Evolutionary conservation across 2,797 vertebrate genomes (phyloP), one percentile per base, ranked within the genome.

Genomic region (Dendrocincla fuliginosa): DNA sequence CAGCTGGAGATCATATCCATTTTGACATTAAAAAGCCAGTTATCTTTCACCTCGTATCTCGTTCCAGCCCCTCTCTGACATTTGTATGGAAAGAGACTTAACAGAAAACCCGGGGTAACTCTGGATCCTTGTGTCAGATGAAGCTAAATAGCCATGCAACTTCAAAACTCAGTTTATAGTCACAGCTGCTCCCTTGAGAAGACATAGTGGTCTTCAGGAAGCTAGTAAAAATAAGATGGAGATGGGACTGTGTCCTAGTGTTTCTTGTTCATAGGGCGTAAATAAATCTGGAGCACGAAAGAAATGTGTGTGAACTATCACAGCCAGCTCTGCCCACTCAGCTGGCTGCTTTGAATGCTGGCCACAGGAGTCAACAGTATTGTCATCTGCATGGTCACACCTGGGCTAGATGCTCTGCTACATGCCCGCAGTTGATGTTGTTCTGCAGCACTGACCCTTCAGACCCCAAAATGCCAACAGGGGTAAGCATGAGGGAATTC

Each of bases 101-200:
- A 61, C 33, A 42, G 65, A 59, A 95, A 63, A 83, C 17, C 35
- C 47, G 27, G 30, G 44, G 23, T 63, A 84, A 74, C 5, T 5
- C 61, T 82, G 77, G 55, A 61, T 80, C 77, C 73, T 88, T 86
- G 13, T 84, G 86, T 86, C 74, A 86, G 80, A 39, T 78, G 86
- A 95, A 57, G 57, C 24, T 70, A 57, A 96, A 78, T 1, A 41
- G 23, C 6, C 5, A 14, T 7, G 9, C 32, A 35, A 32, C 55
- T 76, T 79, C 81, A 68, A 73, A 81, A 69, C n/a, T 25, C 77
- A 16, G 37, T 30, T 74, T 64, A 19, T 0, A n/a, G 25, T 60
- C 57, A 60, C 41, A 87, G 64, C 13, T 47, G 30, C 35, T 19
- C 19, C 57, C 13, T 71, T 52, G 32, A 73, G 67, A 82, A 81